phyloP scores from a whole-genome alignment of 2,888 invertebrate species.

The Suillia variegata region DNA sequence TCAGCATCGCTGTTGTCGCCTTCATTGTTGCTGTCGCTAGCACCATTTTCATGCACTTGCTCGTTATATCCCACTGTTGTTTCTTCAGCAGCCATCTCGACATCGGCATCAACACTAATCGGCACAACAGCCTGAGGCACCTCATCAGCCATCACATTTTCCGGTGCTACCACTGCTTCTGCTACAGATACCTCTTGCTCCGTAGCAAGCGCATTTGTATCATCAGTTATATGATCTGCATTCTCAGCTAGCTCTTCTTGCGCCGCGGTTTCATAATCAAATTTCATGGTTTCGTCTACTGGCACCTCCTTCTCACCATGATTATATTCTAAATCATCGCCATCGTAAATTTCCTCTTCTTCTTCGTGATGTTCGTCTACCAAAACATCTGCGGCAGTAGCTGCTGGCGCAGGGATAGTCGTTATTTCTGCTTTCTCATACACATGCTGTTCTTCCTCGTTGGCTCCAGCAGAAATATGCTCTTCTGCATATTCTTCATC shows the following conservation, averaged over 20 bases:
- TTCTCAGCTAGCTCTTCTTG: conserved; percentile 28
- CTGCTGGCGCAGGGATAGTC: conserved; percentile 26
- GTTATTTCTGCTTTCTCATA: conserved; percentile 16
- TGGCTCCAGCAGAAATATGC: conserved; percentile 5
- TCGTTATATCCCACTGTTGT: background rate
- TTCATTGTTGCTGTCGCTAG: conserved; percentile 17
- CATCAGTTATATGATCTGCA: background rate
- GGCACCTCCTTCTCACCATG: background rate
- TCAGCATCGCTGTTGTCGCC: conserved; percentile 20
- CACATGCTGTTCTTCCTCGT: conserved; percentile 11
- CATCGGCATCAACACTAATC: conserved; percentile 10
- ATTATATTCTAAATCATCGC: background rate
- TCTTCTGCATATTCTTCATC: conserved; percentile 52
- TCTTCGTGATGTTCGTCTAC: conserved; percentile 4
- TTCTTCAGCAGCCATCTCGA: background rate
- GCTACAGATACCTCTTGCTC: background rate
- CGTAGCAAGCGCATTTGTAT: conserved; percentile 6
- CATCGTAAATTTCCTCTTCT: conserved; percentile 11
- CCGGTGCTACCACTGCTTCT: background rate
- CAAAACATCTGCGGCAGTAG: conserved; percentile 9
- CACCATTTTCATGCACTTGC: background rate
- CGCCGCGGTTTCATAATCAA: conserved; percentile 48
- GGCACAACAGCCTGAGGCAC: conserved; percentile 9
- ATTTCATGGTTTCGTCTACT: conserved; percentile 51
- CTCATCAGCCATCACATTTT: background rate